These are phyloP conservation scores for Desmophyllum pertusum DNA, from an alignment of 92 coral and sea anemone genomes.

Conservation along the genomic window DNA sequence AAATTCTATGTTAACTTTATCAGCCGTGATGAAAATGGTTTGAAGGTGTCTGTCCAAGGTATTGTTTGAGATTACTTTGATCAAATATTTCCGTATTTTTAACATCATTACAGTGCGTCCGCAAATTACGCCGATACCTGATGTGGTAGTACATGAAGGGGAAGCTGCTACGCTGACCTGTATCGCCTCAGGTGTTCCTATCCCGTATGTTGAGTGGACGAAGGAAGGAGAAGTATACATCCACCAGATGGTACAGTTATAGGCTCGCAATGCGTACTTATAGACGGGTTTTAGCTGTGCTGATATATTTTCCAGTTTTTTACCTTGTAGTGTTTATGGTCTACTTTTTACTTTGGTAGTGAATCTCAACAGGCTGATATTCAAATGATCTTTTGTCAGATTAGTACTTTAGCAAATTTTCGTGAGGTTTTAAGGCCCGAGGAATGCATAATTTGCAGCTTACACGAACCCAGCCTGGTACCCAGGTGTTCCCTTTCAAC, in stretches of 20 bases:
- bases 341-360: background rate
- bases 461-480: no score
- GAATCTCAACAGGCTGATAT: background rate
- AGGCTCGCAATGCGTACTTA: conserved; percentile 6
- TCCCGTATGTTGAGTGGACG: conserved; percentile 11
- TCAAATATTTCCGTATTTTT: background rate
- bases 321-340: no score
- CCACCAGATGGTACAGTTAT: background rate
- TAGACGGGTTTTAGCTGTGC: background rate
- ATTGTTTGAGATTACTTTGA: background rate
- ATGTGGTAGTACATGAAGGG: conserved; percentile 16
- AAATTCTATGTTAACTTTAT: no score
- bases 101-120: background rate
- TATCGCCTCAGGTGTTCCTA: conserved; percentile 5
- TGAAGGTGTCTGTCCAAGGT: no score
- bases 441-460: no score
- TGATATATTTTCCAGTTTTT: background rate
- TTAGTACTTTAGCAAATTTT: background rate
- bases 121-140: conserved; percentile 1
- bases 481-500: no score
- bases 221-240: background rate
- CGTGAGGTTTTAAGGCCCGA: no score
- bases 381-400: no score
- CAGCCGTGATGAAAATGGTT: no score
- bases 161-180: background rate